Conservation (phyloP, 1,140 invertebrate genomes). For the Lordiphosa mommai region DNA sequence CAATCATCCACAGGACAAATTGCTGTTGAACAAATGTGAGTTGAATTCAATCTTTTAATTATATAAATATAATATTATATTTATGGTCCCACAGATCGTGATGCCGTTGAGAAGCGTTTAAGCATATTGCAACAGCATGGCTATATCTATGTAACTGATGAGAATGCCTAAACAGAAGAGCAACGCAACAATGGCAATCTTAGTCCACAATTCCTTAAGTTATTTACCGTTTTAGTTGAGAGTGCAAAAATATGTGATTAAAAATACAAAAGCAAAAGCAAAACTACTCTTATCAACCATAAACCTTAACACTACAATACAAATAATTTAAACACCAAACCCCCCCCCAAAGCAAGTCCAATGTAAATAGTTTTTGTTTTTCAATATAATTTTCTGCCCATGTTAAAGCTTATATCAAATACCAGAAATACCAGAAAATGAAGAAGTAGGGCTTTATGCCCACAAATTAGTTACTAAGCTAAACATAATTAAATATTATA, state of each 20-base stretch:
- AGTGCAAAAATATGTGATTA: conserved; percentile 69
- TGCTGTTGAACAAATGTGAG: conserved; percentile 93
- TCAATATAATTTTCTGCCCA: conserved; percentile 39
- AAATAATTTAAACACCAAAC: conserved; percentile 43
- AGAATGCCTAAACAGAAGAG: conserved; percentile 57
- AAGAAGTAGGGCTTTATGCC: conserved; percentile 22
- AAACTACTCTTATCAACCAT: conserved; percentile 44
- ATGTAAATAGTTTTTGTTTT: conserved; percentile 73
- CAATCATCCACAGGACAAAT: conserved; percentile 89
- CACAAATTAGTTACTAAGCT: conserved; percentile 28
- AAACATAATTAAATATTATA: conserved; percentile 32
- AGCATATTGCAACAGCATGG: conserved; percentile 92
- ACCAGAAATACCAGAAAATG: conserved; percentile 31
- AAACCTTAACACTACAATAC: conserved; percentile 11
- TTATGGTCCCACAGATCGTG: conserved; percentile 85
- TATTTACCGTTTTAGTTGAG: conserved; percentile 56
- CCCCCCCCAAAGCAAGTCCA: conserved; percentile 38
- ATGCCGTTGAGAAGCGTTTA: conserved; percentile 94
- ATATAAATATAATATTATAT: neutral
- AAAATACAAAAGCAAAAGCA: conserved; percentile 33
- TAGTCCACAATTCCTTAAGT: conserved; percentile 72
- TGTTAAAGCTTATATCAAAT: conserved; percentile 59
- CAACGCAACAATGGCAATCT: conserved; percentile 39
- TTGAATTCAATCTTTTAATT: neutral
- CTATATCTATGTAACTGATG: conserved; percentile 87